A percentile compares a stretch with the other conserved stretches of the same genome.
phyloP scores from a whole-genome alignment of 1,140 invertebrate genomes.

The Aphis gossypii region DNA sequence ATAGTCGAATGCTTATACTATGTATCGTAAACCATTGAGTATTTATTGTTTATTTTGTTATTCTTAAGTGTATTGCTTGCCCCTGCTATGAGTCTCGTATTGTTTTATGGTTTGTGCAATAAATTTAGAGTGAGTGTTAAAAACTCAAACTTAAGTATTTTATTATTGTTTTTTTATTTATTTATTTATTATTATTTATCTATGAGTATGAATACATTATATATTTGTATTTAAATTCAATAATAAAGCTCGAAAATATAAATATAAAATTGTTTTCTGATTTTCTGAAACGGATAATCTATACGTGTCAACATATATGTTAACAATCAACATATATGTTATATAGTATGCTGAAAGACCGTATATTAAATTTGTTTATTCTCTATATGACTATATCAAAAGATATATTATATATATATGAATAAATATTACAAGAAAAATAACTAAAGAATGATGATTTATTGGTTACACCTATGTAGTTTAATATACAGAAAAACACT shows the following conservation, averaged over 20 bases:
- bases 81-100: background rate
- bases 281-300: no score
- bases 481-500: no score
- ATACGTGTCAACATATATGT: no score
- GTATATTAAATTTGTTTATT: no score
- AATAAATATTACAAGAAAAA: no score
- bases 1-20: background rate
- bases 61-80: background rate
- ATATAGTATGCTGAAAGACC: no score
- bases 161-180: background rate
- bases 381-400: no score
- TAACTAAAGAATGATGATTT: no score
- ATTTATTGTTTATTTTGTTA: conserved; percentile 22
- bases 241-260: conserved; percentile 1
- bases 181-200: conserved; percentile 20
- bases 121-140: background rate
- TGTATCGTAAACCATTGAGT: conserved; percentile 28
- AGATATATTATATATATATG: no score
- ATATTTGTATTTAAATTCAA: background rate
- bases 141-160: conserved; percentile 24
- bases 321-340: no score
- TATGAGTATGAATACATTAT: background rate
- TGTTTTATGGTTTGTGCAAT: conserved; percentile 28
- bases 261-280: background rate
- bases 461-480: no score